Evolutionary conservation across 2,888 invertebrate species (phyloP), one percentile per base, ranked within the genome.

Genomic region (Amphipyra berbera): DNA sequence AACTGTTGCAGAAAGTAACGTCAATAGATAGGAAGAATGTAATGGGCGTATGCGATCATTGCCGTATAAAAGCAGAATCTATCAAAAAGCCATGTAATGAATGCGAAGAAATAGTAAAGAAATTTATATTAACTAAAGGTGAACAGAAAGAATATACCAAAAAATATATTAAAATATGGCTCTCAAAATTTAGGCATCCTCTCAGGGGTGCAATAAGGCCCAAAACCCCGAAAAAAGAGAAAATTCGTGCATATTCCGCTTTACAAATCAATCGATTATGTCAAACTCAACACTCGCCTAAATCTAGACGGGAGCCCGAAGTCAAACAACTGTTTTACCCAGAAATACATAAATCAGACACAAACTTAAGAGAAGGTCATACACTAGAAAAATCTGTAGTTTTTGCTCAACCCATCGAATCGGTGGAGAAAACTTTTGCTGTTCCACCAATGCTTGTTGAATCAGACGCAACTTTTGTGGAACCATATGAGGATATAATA

Each of bases 21-120:
- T 70, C 64, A 37, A 75, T 88, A 58, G 76, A 83, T 42, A 84
- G 70, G 73, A 83, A 83, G 10, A 76, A 79, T 62, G 73, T 88
- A n/a, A 74, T 84, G 56, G 84, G 86, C 40, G 75, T 92, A 62
- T 93, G 92, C 65, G 81, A 88, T 38, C 87, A 89, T 64, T 93
- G 93, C 73, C 82, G 68, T 53, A 63, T 57, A 8, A 82, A 82
- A 77, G 45, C 57, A 27, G 53, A 56, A 55, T 52, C 55, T 41
- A 57, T 9, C 7, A 52, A 54, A 37, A 77, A 82, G 75, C 62
- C 87, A 80, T 83, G 92, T 83, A 49, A 79, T 79, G 35, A 85
- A 82, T 86, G 91, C 78, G 55, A 88, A 74, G 68, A 88, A 79
- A 74, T 84, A 64, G 69, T 85, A 12, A 78, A 87, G 72, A 76